Percentiles rank a stretch among this genome's conserved stretches.
phyloP scores from a whole-genome alignment of 2,888 invertebrate genomes.

The Orchesella flavescens region DNA sequence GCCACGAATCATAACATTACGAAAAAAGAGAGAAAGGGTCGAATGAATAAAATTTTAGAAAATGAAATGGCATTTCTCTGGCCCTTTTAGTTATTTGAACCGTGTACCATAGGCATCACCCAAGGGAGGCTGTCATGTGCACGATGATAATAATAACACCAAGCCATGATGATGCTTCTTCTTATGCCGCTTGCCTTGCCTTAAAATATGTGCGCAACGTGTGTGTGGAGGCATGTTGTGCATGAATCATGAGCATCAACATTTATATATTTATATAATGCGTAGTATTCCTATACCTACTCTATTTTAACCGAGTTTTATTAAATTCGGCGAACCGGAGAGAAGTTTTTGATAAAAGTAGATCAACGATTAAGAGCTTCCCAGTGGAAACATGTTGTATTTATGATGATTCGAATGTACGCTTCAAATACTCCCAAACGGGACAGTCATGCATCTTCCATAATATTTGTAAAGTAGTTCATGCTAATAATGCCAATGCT shows the following conservation, averaged over 20 bases:
- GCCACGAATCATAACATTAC: slow-evolving; percentile 59
- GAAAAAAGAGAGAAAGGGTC: slow-evolving; percentile 37
- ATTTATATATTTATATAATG: slow-evolving; percentile 38
- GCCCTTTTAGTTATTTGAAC: not conserved
- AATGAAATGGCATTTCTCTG: slow-evolving; percentile 42
- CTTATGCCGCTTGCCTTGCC: not conserved
- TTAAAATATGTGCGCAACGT: not conserved
- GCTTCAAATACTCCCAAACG: not conserved
- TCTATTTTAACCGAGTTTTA: slow-evolving; percentile 39
- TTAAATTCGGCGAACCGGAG: slow-evolving; percentile 56
- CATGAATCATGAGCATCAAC: slow-evolving; percentile 39
- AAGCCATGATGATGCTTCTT: not conserved
- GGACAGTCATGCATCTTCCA: too few relatives aligned
- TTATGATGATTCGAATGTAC: too few relatives aligned
- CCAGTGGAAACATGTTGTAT: slow-evolving; percentile 17
- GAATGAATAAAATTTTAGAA: slow-evolving; percentile 59
- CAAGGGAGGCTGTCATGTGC: slow-evolving; percentile 48
- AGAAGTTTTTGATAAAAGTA: slow-evolving; percentile 52
- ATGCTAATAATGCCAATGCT: too few relatives aligned
- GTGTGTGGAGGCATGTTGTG: slow-evolving; percentile 37
- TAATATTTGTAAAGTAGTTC: too few relatives aligned
- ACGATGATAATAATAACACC: slow-evolving; percentile 2
- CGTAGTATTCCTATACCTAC: not conserved
- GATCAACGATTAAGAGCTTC: slow-evolving; percentile 55
- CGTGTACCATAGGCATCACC: slow-evolving; percentile 47